Evolutionary conservation across 2,797 vertebrate genomes (phyloP).

Genomic region (Cheirogaleus major): DNA sequence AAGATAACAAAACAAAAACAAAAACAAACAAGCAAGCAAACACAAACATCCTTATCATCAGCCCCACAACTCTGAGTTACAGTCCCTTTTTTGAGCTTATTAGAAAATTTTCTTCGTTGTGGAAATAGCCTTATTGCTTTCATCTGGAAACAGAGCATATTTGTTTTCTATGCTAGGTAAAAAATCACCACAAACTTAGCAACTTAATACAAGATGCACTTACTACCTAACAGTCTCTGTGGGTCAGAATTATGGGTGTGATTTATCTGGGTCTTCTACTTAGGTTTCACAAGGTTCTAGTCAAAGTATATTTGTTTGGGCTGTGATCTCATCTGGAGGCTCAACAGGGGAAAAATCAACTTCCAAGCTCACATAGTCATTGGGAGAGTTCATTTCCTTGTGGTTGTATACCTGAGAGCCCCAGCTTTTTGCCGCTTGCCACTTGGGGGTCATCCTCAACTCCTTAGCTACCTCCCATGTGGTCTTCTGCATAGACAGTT

Average conservation of each 20-base stretch:
- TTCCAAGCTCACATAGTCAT: not conserved
- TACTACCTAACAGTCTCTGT: not conserved
- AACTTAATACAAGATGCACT: not conserved
- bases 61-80: not conserved
- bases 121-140: not conserved
- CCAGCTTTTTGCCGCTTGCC: not conserved
- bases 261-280: not conserved
- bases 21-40: not conserved
- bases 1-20: not conserved
- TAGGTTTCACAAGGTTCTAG: not conserved
- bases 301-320: not conserved
- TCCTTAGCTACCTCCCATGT: not conserved
- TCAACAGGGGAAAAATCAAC: not conserved
- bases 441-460: not conserved
- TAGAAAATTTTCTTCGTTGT: not conserved
- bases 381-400: not conserved
- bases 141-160: rapidly evolving
- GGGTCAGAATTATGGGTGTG: not conserved
- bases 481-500: not conserved
- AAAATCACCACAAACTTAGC: not conserved
- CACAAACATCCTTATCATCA: not conserved
- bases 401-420: not conserved
- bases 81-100: not conserved
- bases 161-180: not conserved
- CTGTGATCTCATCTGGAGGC: not conserved